Base-by-base conservation (phyloP, 2,888 invertebrate species). In the Drosophila testacea region DNA sequence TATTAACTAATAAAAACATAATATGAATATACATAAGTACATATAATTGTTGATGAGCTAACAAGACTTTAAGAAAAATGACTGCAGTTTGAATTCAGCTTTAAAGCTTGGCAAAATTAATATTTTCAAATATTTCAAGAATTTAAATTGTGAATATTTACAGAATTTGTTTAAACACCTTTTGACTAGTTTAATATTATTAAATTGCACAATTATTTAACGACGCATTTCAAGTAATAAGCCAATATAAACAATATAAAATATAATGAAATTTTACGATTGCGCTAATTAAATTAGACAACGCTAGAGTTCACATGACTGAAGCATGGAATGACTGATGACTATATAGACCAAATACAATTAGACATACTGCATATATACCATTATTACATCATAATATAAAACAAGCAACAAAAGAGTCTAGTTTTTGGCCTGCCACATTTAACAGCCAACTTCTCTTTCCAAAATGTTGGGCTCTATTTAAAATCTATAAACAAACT, bases 401-500 rank as follows among this genome's bases (percentile, higher is more conserved):
- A 36, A 9, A 13, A 22, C 22, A 42, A 4, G 6, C 22, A 22
- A 22, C 22, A 36, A 34, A 50, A n/a, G 50, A 22, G 22, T 28
- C 50, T 30, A 11, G 3, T 22, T 13, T 13, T 44, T 5, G 46
- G 27, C 22, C 32, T 6, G 47, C 13, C 47, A 47, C n/a, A 47
- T 47, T 51, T 27, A 38, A 38, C n/a, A 51, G 75, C 89, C 75
- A 85, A 85, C 87, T 84, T 72, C 27, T 46, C 63, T 78, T 57
- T 55, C 60, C 60, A 67, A 74, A 64, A 70, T 70, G 65, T 30
- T 69, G 70, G 42, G 54, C 61, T 60, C 56, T 52, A 62, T 47
- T 30, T 34, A 38, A 46, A 34, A 67, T 50, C 47, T 54, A 16
- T 34, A 39, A 44, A 27, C 47, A 44, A 27, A 34, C 34, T 6